Percentiles rank a stretch among this genome's conserved stretches.
These are phyloP conservation scores for Darevskia nairensis DNA, from an alignment of 2,797 vertebrate genomes.

Conservation along the genomic window DNA sequence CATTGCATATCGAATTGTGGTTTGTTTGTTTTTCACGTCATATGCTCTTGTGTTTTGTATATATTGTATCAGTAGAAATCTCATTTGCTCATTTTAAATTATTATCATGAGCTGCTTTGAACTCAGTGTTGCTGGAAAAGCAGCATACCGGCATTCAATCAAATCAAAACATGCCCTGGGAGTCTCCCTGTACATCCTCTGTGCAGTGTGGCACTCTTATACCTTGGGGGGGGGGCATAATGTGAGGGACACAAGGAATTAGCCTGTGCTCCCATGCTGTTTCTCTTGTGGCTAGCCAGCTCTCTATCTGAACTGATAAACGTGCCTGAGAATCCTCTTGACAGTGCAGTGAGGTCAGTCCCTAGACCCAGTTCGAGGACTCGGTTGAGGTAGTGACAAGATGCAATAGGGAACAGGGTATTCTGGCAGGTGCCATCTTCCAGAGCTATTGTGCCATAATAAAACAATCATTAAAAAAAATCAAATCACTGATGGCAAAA, in stretches of 20 bases:
- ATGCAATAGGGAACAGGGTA: not conserved
- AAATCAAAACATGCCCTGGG: not conserved
- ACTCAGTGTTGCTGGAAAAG: no score
- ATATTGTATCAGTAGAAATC: no score
- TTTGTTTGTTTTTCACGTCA: no score
- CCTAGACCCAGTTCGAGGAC: not conserved
- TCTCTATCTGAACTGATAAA: not conserved
- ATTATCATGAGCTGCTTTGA: no score
- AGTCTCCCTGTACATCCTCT: not conserved
- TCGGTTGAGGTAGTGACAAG: not conserved
- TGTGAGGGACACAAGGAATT: not conserved
- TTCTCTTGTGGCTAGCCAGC: not conserved
- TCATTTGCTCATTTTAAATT: no score
- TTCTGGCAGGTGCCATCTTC: not conserved
- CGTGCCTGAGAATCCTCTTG: not conserved
- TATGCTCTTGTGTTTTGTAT: no score
- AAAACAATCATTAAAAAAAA: not conserved
- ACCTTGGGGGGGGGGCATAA: not conserved
- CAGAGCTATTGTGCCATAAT: not conserved
- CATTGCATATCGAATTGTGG: no score
- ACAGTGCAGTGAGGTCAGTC: not conserved
- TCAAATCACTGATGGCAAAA: no score
- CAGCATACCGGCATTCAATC: no score
- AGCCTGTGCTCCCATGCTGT: not conserved
- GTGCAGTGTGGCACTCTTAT: not conserved